A percentile compares a stretch with the other conserved stretches of the same genome.
Evolutionary conservation across 2,797 vertebrate species (phyloP).

Genomic region (Miopithecus talapoin): DNA sequence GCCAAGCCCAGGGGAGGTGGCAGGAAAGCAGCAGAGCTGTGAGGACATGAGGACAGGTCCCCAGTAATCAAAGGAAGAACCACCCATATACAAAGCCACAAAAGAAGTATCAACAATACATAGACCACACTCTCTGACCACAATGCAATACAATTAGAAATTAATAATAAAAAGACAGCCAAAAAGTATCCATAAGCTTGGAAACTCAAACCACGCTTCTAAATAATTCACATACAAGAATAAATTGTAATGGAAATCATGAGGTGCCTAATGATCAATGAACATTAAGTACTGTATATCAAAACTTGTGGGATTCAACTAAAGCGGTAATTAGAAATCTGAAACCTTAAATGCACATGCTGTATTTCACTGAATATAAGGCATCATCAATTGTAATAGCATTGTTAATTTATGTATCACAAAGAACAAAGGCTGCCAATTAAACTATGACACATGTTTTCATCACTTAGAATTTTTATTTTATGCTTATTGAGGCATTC

Average conservation of each 20-base stretch:
- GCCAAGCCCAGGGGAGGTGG: not conserved
- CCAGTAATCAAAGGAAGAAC: not conserved
- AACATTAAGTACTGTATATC: not conserved
- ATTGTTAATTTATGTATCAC: constrained; percentile 3
- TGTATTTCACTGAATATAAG: not conserved
- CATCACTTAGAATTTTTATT: not conserved
- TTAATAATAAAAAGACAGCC: constrained; percentile 33
- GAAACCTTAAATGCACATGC: not conserved
- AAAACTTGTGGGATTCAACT: not conserved
- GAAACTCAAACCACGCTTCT: constrained; percentile 37
- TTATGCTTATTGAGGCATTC: not conserved
- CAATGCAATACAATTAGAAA: not conserved
- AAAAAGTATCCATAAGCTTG: not conserved
- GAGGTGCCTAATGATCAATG: not conserved
- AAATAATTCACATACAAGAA: constrained; percentile 52
- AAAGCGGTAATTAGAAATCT: constrained; percentile 30
- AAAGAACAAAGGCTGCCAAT: not conserved
- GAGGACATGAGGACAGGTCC: not conserved
- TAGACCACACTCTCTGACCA: not conserved
- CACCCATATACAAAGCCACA: not conserved
- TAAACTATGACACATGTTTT: not conserved
- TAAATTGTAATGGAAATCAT: not conserved
- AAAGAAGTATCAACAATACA: not conserved
- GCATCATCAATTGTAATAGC: not conserved
- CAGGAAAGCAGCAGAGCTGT: not conserved